Percentiles rank a stretch among this genome's conserved stretches.
Evolutionary conservation across 2,797 vertebrate species (phyloP).

Genomic region (Nyctibius grandis): DNA sequence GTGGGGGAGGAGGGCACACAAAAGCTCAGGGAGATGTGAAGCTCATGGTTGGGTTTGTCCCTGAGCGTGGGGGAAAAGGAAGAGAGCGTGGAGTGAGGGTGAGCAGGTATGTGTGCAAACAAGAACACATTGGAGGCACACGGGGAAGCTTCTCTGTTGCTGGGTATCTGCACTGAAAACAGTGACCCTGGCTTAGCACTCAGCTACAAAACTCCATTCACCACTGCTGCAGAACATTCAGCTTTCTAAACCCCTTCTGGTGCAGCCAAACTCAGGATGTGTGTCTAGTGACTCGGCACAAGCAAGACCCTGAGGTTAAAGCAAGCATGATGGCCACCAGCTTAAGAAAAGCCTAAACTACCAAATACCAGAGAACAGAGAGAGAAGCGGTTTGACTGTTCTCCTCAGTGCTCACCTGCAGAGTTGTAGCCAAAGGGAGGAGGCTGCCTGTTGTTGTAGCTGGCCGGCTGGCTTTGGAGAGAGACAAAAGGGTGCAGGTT

Average conservation of each 20-base stretch:
- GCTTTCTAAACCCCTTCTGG: neutral
- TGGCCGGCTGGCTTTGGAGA: slow-evolving; percentile 66
- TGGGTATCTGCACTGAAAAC: neutral
- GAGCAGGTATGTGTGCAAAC: neutral
- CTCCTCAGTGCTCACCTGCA: slow-evolving; percentile 46
- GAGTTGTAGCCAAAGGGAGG: slow-evolving; percentile 72
- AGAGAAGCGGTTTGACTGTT: accelerated
- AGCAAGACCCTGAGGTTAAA: neutral
- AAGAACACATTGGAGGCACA: neutral
- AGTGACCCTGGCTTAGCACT: neutral
- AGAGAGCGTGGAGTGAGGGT: neutral
- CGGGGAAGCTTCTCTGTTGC: neutral
- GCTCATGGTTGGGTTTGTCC: neutral
- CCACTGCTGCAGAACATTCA: neutral
- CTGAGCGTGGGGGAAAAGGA: neutral
- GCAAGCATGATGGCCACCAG: accelerated
- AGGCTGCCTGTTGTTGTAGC: slow-evolving; percentile 70
- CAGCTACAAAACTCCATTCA: neutral
- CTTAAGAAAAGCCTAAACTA: neutral
- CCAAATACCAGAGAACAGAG: neutral
- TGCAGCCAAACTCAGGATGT: accelerated
- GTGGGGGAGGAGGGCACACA: neutral
- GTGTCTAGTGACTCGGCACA: neutral
- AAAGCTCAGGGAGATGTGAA: neutral
- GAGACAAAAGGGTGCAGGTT: neutral